Conservation (phyloP, 2,888 invertebrate species). For the Leucania comma region DNA sequence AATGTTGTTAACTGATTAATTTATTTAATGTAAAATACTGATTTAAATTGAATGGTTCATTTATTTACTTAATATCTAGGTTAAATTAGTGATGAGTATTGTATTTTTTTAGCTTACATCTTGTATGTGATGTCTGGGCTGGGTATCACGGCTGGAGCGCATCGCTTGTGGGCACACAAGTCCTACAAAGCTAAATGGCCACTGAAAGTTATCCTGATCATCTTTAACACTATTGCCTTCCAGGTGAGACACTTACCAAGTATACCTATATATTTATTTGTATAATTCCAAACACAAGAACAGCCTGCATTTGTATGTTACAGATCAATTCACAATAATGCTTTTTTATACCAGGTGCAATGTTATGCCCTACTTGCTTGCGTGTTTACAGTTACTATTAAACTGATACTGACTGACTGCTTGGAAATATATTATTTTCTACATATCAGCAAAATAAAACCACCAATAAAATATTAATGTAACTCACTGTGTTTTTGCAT, state of each 20-base stretch:
- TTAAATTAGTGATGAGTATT: conserved; percentile 10
- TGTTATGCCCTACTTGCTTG: neutral
- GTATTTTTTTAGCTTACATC: conserved; percentile 90
- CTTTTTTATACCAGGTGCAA: neutral
- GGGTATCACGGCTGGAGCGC: conserved; percentile 99
- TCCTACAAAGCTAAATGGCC: conserved; percentile 99
- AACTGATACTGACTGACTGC: neutral
- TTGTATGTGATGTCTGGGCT: conserved; percentile 95
- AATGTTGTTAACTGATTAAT: neutral
- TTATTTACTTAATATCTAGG: neutral
- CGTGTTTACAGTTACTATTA: neutral
- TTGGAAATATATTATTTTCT: neutral
- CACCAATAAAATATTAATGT: conserved; percentile 6
- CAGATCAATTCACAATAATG: neutral
- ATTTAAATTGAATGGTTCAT: neutral
- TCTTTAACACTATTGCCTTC: conserved; percentile 97
- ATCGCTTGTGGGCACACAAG: conserved; percentile 98
- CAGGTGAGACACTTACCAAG: conserved; percentile 91
- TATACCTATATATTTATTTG: neutral
- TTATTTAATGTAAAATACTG: neutral
- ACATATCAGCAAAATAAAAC: neutral
- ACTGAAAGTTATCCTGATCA: conserved; percentile 94
- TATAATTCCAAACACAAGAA: neutral
- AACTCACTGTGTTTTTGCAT: conserved; percentile 11
- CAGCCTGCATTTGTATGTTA: no score